Evolutionary conservation across 2,113 vertebrate species (phyloP).

Genomic region (Uria aalge): DNA sequence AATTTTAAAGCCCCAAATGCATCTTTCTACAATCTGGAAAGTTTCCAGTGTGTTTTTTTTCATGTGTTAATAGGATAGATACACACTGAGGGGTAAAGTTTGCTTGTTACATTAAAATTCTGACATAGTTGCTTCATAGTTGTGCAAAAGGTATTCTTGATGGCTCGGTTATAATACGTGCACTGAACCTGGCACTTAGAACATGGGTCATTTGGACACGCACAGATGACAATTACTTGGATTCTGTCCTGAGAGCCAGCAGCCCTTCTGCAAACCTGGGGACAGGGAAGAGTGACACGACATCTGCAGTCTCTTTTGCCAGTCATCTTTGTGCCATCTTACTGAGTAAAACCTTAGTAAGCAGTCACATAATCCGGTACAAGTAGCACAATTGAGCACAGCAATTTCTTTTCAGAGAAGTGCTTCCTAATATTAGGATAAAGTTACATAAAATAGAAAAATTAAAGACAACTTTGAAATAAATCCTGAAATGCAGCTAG

Average conservation of each 20-base stretch:
- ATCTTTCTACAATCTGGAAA: background rate
- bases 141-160: background rate
- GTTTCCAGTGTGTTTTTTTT: background rate
- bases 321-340: background rate
- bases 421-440: conserved; percentile 18
- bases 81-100: background rate
- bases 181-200: background rate
- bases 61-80: background rate
- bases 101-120: background rate
- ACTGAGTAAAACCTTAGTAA: background rate
- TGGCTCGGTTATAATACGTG: background rate
- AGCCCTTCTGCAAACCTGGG: background rate
- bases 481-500: conserved; percentile 32
- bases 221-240: background rate
- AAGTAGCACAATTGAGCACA: background rate
- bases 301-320: background rate
- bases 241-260: background rate
- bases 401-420: conserved; percentile 19
- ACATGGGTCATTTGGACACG: background rate
- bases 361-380: background rate
- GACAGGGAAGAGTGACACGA: background rate
- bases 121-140: background rate
- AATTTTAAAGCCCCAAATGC: background rate
- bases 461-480: conserved; percentile 46
- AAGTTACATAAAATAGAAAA: conserved; percentile 4